These are phyloP conservation scores for Polydrusus pterygomalis DNA, from an alignment of 2,888 invertebrate species.

Conservation along the genomic window DNA sequence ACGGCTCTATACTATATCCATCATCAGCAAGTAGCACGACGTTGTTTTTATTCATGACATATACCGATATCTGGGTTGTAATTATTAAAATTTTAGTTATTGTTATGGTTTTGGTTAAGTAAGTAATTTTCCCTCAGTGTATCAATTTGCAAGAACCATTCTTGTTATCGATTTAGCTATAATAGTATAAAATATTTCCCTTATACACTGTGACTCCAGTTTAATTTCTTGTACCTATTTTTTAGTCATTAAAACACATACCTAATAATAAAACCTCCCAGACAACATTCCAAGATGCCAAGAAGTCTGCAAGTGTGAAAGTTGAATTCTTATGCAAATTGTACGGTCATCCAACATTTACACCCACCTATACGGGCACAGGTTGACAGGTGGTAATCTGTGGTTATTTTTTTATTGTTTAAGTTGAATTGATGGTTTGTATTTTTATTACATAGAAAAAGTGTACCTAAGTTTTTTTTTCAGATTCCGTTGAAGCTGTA, in stretches of 20 bases:
- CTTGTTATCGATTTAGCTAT: no score
- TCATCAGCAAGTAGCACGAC: no score
- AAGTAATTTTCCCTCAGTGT: no score
- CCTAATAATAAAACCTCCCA: constrained; percentile 3
- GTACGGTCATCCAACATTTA: constrained; percentile 19
- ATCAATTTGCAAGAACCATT: no score
- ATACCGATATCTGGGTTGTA: no score
- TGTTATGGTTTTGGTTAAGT: no score
- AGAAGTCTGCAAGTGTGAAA: constrained; percentile 35
- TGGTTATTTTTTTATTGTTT: no score
- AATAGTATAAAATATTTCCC: no score
- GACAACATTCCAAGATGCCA: constrained; percentile 41
- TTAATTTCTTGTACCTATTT: background rate
- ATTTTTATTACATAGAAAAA: background rate
- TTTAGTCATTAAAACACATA: background rate
- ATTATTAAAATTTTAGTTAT: no score
- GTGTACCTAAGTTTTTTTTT: background rate
- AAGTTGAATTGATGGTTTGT: background rate
- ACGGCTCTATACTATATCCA: no score
- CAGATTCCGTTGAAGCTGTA: background rate
- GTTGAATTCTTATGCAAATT: constrained; percentile 41
- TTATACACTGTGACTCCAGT: background rate
- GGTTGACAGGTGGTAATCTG: background rate
- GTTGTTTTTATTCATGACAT: no score
- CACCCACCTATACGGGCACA: constrained; percentile 21